Conservation (phyloP, 1,140 invertebrate genomes). For the Anthonomus grandis region DNA sequence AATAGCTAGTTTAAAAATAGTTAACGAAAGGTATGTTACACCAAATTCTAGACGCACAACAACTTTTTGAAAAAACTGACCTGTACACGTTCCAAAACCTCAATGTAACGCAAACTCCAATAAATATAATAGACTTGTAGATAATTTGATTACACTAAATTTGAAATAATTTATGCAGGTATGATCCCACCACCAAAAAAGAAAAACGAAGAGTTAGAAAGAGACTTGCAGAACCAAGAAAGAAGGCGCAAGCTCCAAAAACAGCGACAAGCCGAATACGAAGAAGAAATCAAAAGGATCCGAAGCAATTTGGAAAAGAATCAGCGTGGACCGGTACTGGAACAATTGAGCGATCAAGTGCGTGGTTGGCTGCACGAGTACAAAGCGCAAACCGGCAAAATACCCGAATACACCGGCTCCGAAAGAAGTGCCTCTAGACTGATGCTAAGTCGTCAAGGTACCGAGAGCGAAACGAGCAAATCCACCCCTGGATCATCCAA, state of each 20-base stretch:
- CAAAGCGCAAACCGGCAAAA: constrained; percentile 76
- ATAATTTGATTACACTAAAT: too few species aligned
- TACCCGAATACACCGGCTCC: constrained; percentile 87
- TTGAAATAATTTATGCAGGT: constrained; percentile 16
- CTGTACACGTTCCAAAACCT: too few species aligned
- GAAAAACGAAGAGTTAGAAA: constrained; percentile 50
- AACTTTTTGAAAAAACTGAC: too few species aligned
- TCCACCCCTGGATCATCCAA: constrained; percentile 72
- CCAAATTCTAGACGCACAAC: too few species aligned
- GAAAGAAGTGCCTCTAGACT: constrained; percentile 82
- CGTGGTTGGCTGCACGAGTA: constrained; percentile 79
- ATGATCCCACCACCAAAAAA: constrained; percentile 57
- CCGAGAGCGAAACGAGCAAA: constrained; percentile 72
- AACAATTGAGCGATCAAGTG: constrained; percentile 81
- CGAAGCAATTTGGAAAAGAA: constrained; percentile 61
- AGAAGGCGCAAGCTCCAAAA: constrained; percentile 55
- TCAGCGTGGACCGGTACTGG: constrained; percentile 65
- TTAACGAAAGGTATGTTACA: too few species aligned
- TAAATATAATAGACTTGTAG: too few species aligned
- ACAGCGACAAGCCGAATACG: constrained; percentile 59
- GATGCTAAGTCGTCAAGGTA: constrained; percentile 74
- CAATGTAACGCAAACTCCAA: too few species aligned
- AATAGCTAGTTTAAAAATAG: too few species aligned
- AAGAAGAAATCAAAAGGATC: constrained; percentile 55
- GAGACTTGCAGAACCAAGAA: constrained; percentile 54